phyloP scores from a whole-genome alignment of 2,888 invertebrate genomes.

The Macropis europaea region DNA sequence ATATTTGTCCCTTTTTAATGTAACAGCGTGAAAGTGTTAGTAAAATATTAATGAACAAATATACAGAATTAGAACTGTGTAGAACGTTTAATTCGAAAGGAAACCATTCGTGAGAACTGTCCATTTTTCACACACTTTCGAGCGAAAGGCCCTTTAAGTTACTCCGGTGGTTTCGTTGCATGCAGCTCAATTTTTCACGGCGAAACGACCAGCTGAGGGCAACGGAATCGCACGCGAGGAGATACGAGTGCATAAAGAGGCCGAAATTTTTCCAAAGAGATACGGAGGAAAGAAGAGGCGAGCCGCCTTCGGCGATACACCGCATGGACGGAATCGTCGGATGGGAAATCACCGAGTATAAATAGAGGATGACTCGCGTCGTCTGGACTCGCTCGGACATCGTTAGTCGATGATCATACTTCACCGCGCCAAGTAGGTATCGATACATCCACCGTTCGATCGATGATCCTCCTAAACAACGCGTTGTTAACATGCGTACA shows the following conservation, averaged over 20 bases:
- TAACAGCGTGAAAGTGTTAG: too few species aligned
- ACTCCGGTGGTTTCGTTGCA: too few species aligned
- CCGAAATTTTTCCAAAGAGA: conserved; percentile 33
- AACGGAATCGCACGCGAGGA: conserved; percentile 1
- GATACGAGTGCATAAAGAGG: background rate
- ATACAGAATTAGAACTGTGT: too few species aligned
- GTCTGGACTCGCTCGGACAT: conserved; percentile 60
- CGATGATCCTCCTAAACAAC: conserved; percentile 17
- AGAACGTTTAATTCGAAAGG: too few species aligned
- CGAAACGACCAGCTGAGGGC: background rate
- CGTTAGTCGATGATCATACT: conserved; percentile 57
- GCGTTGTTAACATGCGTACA: conserved; percentile 11
- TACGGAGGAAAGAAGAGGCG: conserved; percentile 31
- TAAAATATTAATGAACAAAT: too few species aligned
- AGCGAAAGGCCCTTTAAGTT: too few species aligned
- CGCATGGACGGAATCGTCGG: conserved; percentile 59
- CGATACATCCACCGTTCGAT: conserved; percentile 35
- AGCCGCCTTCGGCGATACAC: conserved; percentile 30
- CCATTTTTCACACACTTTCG: too few species aligned
- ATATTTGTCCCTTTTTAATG: too few species aligned
- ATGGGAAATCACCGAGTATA: conserved; percentile 72
- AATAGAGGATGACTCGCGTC: conserved; percentile 74
- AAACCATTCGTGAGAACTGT: too few species aligned
- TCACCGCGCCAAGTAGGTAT: conserved; percentile 34
- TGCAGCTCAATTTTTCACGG: too few species aligned